Evolutionary conservation across 2,113 vertebrate genomes (phyloP), one percentile per base, ranked within the genome.

Genomic region (Dinomys branickii): DNA sequence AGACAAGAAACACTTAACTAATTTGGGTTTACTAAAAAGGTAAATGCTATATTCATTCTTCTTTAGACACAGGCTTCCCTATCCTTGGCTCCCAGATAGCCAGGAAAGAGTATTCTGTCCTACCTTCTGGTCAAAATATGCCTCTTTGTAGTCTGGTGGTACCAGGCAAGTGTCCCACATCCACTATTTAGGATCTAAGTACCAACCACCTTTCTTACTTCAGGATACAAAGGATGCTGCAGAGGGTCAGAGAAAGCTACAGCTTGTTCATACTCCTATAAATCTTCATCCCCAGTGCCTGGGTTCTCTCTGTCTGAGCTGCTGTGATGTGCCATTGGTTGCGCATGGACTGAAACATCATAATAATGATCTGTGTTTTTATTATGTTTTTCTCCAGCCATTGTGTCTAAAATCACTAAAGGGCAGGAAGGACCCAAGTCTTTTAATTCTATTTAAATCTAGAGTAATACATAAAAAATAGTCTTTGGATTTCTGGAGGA

Each of bases 381-480:
- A 33, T 82, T 90, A 75, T 30, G 17, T 59, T 86, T 73, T 58
- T 35, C 65, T 93, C 84, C 58, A 28, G 67, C 38, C 44, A 75
- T 13, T 56, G 69, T 89, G 61, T 77, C 94, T 92, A 58, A 93
- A 94, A 95, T 82, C 56, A 69, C 75, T 58, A 71, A 80, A 52
- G 22, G 38, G 58, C 24, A 84, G 67, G 47, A 86, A 86, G 84
- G 59, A 73, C 16, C 93, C 22, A 24, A 13, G 63, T 87, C 58
- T 82, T 71, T 12, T 35, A 30, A 65, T 83, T 91, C 33, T 84
- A 41, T 87, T 50, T 94, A 77, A 83, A 81, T 86, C 75, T 77
- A 75, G 83, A 78, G 5, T 1, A 8, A 26, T 38, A 90, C 50
- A 13, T 50, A n/a, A 44, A 30, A n/a, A 44, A 30, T 65, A 71